Percentiles rank a stretch among this genome's conserved stretches.
phyloP scores from a whole-genome alignment of 2,113 vertebrate species.

The Tautogolabrus adspersus region DNA sequence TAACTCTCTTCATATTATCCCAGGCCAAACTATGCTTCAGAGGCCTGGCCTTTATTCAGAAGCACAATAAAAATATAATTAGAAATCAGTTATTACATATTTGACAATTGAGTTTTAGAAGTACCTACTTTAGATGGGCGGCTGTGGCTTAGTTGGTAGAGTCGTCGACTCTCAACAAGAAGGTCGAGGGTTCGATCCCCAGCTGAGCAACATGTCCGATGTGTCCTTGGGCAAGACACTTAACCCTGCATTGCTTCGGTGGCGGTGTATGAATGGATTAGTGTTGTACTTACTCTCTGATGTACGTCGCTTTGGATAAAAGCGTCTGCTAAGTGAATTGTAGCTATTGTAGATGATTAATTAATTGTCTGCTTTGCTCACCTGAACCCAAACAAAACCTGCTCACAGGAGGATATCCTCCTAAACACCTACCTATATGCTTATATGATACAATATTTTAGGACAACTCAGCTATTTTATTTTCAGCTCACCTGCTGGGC shows the following conservation, averaged over 20 bases:
- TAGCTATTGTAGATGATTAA: too few species aligned
- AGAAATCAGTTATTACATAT: slow-evolving; percentile 27
- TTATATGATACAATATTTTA: slow-evolving; percentile 9
- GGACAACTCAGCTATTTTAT: neutral
- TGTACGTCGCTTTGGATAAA: too few species aligned
- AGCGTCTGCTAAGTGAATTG: too few species aligned
- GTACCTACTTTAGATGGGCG: neutral
- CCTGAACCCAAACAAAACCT: slow-evolving; percentile 5
- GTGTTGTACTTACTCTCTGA: too few species aligned
- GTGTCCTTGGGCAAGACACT: too few species aligned
- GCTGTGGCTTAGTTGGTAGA: too few species aligned
- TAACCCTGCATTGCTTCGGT: too few species aligned
- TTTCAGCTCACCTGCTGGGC: too few species aligned
- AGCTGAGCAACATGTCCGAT: too few species aligned
- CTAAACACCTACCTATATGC: neutral
- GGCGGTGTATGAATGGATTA: too few species aligned
- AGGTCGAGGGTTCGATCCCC: too few species aligned
- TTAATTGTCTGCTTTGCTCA: slow-evolving; percentile 34
- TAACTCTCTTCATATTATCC: slow-evolving; percentile 36
- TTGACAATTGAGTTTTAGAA: slow-evolving; percentile 28
- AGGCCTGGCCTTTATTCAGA: slow-evolving; percentile 16
- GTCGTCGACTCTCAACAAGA: too few species aligned
- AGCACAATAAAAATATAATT: slow-evolving; percentile 34
- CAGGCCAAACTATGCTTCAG: slow-evolving; percentile 35
- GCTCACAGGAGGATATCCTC: slow-evolving; percentile 19